These are phyloP conservation scores for Rhinella marina DNA, from an alignment of 2,797 vertebrate genomes.

Conservation along the genomic window DNA sequence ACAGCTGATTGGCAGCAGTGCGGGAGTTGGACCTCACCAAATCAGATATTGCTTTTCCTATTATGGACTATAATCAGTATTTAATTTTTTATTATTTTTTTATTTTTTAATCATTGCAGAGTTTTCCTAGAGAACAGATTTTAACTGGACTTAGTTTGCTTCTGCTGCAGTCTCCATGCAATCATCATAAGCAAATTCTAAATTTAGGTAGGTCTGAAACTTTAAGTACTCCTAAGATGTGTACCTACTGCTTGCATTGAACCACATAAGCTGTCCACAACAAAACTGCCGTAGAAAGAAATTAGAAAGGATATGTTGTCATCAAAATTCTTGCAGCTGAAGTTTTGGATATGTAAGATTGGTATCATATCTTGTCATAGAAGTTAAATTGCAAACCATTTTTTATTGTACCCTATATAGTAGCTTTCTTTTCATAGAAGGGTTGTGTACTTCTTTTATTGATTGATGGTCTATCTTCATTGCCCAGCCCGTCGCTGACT, in stretches of 20 bases:
- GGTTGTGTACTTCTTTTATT: no score
- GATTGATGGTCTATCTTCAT: no score
- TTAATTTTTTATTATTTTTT: no score
- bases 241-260: not conserved
- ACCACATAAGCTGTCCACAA: not conserved
- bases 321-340: not conserved
- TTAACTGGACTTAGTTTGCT: constrained; percentile 84
- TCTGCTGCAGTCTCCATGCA: constrained; percentile 81
- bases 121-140: constrained; percentile 80
- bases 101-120: constrained; percentile 71
- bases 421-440: no score
- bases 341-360: not conserved
- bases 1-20: no score
- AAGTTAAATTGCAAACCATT: not conserved
- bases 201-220: constrained; percentile 81
- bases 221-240: not conserved
- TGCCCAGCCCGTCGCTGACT: no score
- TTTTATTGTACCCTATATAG: no score
- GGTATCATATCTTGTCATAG: not conserved
- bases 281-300: not conserved
- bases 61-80: not conserved
- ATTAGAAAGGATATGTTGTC: not conserved
- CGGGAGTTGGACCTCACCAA: not conserved
- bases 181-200: constrained; percentile 85
- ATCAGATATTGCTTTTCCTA: not conserved